These are phyloP conservation scores for Gisinianus flammeolus DNA, from an alignment of 2,888 invertebrate species.

Conservation along the genomic window DNA sequence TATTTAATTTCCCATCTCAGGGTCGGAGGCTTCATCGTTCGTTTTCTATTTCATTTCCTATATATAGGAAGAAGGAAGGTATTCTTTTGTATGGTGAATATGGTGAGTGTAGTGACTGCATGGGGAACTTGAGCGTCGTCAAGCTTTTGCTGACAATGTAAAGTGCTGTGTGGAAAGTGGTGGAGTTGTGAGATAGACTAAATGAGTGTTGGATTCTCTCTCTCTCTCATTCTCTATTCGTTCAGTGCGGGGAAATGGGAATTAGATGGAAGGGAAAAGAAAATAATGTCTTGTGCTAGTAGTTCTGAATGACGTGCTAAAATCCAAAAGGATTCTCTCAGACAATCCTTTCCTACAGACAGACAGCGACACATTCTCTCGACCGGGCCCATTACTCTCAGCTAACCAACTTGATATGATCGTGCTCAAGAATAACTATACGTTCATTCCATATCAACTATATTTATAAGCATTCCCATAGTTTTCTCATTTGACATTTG, in stretches of 20 bases:
- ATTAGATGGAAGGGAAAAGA: conserved; percentile 23
- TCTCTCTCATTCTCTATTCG: too few species aligned
- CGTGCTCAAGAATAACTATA: conserved; percentile 13
- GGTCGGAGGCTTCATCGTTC: too few species aligned
- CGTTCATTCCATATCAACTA: too few species aligned
- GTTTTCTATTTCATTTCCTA: too few species aligned
- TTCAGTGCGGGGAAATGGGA: not conserved
- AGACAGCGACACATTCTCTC: not conserved
- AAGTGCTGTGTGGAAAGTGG: not conserved
- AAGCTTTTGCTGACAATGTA: conserved; percentile 20
- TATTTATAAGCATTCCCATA: too few species aligned
- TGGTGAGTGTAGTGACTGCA: not conserved
- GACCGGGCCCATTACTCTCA: not conserved
- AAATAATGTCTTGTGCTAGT: conserved; percentile 9
- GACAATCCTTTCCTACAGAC: conserved; percentile 1
- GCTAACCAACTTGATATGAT: conserved; percentile 23
- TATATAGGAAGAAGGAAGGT: not conserved
- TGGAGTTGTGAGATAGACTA: conserved; percentile 19
- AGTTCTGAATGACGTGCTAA: conserved; percentile 32
- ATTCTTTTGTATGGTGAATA: not conserved
- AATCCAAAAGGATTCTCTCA: conserved; percentile 30
- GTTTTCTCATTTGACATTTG: too few species aligned
- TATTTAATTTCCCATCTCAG: too few species aligned
- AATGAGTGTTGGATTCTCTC: conserved; percentile 8
- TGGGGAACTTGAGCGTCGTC: not conserved